Percentiles rank a stretch among this genome's conserved stretches.
Evolutionary conservation across 2,888 invertebrate genomes (phyloP).

Genomic region (Temnothorax rugatulus): DNA sequence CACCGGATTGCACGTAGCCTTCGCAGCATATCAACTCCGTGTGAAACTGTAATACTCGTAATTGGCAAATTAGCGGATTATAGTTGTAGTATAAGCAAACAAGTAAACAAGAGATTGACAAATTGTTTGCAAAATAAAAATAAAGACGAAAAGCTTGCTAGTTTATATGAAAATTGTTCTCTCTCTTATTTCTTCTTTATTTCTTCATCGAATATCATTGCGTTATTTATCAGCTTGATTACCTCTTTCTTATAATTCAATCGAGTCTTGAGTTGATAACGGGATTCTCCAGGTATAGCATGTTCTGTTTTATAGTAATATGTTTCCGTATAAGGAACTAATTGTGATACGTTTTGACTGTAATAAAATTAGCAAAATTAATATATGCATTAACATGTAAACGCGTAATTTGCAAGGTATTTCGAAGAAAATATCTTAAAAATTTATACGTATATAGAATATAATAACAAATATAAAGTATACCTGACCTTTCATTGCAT

Average conservation of each 20-base stretch:
- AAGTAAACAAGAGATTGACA: background rate
- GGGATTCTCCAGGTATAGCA: too few relatives aligned
- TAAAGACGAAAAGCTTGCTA: background rate
- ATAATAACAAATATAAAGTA: slow-evolving; percentile 10
- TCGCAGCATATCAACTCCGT: slow-evolving; percentile 68
- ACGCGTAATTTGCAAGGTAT: background rate
- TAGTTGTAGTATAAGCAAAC: background rate
- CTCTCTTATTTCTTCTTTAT: background rate
- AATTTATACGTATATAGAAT: background rate
- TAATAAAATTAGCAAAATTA: slow-evolving; percentile 31
- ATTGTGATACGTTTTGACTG: slow-evolving; percentile 35
- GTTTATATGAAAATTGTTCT: background rate
- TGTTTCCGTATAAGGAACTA: slow-evolving; percentile 72
- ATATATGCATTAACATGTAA: background rate
- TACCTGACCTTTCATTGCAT: background rate
- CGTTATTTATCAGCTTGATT: slow-evolving; percentile 26
- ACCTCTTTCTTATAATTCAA: slow-evolving; percentile 71
- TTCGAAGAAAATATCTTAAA: background rate
- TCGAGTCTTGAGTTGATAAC: slow-evolving; percentile 33
- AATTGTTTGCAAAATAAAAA: background rate
- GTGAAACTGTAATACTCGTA: slow-evolving; percentile 58
- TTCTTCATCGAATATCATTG: background rate
- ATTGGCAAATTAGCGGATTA: background rate
- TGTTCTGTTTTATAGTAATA: slow-evolving; percentile 35
- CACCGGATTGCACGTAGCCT: slow-evolving; percentile 61